phyloP scores from a whole-genome alignment of 2,797 vertebrate species.

The Masticophis lateralis region DNA sequence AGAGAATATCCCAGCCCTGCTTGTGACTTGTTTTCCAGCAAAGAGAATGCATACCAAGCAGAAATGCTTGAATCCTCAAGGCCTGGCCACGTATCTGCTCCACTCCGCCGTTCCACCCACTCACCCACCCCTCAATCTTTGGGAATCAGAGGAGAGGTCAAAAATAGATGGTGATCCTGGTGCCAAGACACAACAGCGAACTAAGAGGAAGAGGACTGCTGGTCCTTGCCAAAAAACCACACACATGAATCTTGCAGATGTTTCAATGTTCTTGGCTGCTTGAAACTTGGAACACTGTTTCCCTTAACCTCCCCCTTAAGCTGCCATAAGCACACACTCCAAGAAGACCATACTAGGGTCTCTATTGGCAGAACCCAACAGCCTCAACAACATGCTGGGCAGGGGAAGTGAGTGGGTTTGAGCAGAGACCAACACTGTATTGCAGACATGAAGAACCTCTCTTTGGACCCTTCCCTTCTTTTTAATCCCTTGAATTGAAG shows the following conservation, averaged over 20 bases:
- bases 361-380: conserved; percentile 41
- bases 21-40: not conserved
- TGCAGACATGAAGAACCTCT: conserved; percentile 41
- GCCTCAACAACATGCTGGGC: conserved; percentile 32
- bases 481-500: not conserved
- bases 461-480: conserved; percentile 41
- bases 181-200: not conserved
- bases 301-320: conserved; percentile 30
- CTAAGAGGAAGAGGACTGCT: not conserved
- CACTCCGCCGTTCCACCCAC: not conserved
- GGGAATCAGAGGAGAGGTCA: conserved; percentile 36
- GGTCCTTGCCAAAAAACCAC: conserved; percentile 35
- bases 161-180: not conserved
- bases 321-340: conserved; percentile 24
- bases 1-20: not conserved
- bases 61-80: not conserved
- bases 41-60: accelerated
- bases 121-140: not conserved
- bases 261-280: conserved; percentile 40
- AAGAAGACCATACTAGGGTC: conserved; percentile 47
- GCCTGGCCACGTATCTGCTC: not conserved
- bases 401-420: conserved; percentile 30
- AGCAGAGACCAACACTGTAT: conserved; percentile 44
- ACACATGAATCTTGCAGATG: conserved; percentile 44
- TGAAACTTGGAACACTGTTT: conserved; percentile 7